These are phyloP conservation scores for Chrysogorgia sp. DNA, from an alignment of 92 coral and sea anemone genomes.

Conservation along the genomic window DNA sequence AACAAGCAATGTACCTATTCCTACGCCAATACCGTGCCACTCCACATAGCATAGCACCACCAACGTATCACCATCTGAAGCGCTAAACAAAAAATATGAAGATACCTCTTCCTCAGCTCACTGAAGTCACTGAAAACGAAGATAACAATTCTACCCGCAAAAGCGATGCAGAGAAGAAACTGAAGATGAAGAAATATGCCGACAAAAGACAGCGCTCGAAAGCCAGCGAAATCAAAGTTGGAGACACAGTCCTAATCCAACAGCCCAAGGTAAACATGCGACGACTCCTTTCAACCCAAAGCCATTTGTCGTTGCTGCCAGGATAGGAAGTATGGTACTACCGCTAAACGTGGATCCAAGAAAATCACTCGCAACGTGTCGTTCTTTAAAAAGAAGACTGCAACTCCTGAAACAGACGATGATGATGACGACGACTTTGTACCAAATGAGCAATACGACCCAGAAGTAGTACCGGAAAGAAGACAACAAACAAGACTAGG, in stretches of 20 bases:
- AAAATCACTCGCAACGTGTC: neutral
- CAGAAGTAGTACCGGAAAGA: neutral
- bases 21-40: no score
- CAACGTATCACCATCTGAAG: no score
- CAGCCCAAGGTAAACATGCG: neutral
- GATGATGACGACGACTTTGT: neutral
- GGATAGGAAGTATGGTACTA: constrained; percentile 29
- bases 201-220: constrained; percentile 4
- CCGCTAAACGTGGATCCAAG: constrained; percentile 5
- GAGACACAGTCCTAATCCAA: constrained; percentile 8
- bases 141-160: no score
- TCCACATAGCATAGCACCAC: no score
- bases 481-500: neutral
- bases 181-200: constrained; percentile 16
- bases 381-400: neutral
- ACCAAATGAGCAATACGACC: neutral
- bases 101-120: no score
- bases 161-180: no score
- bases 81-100: no score
- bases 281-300: constrained; percentile 3
- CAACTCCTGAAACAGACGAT: neutral
- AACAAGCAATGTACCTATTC: no score
- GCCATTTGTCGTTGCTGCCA: neutral
- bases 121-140: no score
- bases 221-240: no score